These are phyloP conservation scores for Achlya flavicornis DNA, from an alignment of 2,888 invertebrate genomes.

Conservation along the genomic window DNA sequence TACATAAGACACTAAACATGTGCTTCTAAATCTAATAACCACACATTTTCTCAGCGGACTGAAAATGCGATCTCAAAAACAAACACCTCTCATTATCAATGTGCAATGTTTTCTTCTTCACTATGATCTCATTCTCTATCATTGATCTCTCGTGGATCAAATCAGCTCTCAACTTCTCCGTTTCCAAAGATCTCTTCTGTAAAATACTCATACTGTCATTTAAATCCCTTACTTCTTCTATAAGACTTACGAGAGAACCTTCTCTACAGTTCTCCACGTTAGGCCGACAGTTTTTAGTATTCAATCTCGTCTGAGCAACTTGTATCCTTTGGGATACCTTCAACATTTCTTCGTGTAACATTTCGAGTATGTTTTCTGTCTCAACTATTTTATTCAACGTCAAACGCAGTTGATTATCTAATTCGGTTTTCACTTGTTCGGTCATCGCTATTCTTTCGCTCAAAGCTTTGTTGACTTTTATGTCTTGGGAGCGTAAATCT, in stretches of 20 bases:
- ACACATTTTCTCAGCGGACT: conserved; percentile 75
- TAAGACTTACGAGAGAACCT: conserved; percentile 68
- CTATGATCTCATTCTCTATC: conserved; percentile 74
- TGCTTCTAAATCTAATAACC: conserved; percentile 53
- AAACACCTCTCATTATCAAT: conserved; percentile 72
- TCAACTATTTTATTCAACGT: conserved; percentile 71
- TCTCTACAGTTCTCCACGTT: conserved; percentile 77
- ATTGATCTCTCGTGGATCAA: conserved; percentile 70
- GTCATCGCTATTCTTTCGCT: conserved; percentile 89
- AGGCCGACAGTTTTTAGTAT: conserved; percentile 69
- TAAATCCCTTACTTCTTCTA: conserved; percentile 73
- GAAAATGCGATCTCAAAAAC: conserved; percentile 72
- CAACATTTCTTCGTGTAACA: conserved; percentile 70
- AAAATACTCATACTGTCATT: conserved; percentile 72
- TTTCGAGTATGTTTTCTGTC: conserved; percentile 71
- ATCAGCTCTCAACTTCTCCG: conserved; percentile 67
- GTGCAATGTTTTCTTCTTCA: conserved; percentile 72
- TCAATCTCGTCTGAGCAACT: conserved; percentile 75
- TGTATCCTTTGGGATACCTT: conserved; percentile 73
- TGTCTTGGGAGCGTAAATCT: conserved; percentile 92
- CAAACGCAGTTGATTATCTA: conserved; percentile 87
- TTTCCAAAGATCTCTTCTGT: conserved; percentile 66
- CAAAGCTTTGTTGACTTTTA: conserved; percentile 89
- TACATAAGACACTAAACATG: neutral
- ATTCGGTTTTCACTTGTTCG: conserved; percentile 87